phyloP scores from a whole-genome alignment of 2,113 vertebrate genomes.

The Falcunculus frontatus region DNA sequence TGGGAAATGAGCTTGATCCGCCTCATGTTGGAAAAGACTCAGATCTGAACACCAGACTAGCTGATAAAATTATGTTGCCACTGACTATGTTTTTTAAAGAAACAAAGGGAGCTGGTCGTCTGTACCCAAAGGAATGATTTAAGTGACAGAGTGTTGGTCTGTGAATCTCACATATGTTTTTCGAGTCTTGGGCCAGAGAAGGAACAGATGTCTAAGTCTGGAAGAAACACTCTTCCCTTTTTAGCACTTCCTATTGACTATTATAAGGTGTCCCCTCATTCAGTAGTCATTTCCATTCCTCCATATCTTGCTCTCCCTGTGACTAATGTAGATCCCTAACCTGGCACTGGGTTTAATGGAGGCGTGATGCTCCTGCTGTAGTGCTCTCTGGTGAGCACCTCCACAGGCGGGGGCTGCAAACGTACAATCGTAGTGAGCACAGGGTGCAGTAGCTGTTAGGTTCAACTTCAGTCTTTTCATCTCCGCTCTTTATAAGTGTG shows the following conservation, averaged over 20 bases:
- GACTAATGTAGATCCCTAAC: not conserved
- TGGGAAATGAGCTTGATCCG: not conserved
- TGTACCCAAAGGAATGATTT: not conserved
- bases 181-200: not conserved
- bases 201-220: conserved; percentile 9
- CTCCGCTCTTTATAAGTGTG: not conserved
- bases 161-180: conserved; percentile 1
- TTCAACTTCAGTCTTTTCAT: not conserved
- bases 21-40: not conserved
- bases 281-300: not conserved
- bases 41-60: not conserved
- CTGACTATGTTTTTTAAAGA: not conserved
- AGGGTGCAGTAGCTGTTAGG: not conserved
- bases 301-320: not conserved
- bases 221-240: not conserved
- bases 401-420: not conserved
- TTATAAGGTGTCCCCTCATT: not conserved
- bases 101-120: not conserved
- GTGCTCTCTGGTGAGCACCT: not conserved
- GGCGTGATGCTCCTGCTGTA: not conserved
- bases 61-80: not conserved
- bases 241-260: not conserved
- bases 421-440: accelerated
- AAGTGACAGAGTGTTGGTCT: not conserved
- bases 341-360: not conserved